These are phyloP conservation scores for Dinoponera quadriceps DNA, from an alignment of 1,140 invertebrate genomes.

Conservation along the genomic window DNA sequence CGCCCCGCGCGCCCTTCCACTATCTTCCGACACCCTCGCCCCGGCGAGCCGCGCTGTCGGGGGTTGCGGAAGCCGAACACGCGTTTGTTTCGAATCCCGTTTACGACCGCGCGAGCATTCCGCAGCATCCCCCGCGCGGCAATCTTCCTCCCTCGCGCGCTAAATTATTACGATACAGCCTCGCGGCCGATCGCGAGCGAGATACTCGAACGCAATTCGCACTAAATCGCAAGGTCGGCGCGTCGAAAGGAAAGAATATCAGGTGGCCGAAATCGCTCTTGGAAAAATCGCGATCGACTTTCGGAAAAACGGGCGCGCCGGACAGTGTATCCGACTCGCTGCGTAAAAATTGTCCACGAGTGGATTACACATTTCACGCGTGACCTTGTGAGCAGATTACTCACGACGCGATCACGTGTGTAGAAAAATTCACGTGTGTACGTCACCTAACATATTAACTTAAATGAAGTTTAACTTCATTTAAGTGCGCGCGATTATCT, in stretches of 20 bases:
- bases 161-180: constrained; percentile 49
- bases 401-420: too few species aligned
- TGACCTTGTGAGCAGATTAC: neutral
- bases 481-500: too few species aligned
- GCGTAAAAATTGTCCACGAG: too few species aligned
- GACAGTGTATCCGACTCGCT: too few species aligned
- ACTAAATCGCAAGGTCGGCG: constrained; percentile 9
- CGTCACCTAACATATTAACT: too few species aligned
- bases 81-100: constrained; percentile 74
- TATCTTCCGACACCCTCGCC: constrained; percentile 43
- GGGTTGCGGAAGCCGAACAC: constrained; percentile 71
- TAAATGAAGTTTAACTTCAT: too few species aligned
- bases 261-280: too few species aligned
- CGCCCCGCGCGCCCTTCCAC: neutral
- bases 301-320: too few species aligned
- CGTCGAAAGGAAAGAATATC: neutral
- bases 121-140: constrained; percentile 22
- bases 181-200: constrained; percentile 1
- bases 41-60: constrained; percentile 34
- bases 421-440: too few species aligned
- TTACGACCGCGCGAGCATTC: constrained; percentile 73
- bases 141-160: constrained; percentile 53
- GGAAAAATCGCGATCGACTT: too few species aligned
- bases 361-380: neutral
- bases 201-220: constrained; percentile 21